phyloP scores from a whole-genome alignment of 2,888 invertebrate species.

The Beris chalybata region DNA sequence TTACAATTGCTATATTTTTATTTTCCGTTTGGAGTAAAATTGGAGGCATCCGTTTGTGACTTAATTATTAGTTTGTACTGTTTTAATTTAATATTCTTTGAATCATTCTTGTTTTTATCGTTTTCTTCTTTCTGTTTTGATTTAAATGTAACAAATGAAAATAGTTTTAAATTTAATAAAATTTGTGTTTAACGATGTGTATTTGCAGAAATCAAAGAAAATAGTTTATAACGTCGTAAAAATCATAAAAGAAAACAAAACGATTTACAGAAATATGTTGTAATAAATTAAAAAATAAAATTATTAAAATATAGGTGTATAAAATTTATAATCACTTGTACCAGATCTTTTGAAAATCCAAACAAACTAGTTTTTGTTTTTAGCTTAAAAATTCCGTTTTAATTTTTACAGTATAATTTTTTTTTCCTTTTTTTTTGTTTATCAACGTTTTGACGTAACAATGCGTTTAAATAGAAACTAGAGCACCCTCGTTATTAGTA shows the following conservation, averaged over 20 bases:
- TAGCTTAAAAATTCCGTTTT: neutral
- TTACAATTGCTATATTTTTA: constrained; percentile 16
- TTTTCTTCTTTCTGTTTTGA: too few species aligned
- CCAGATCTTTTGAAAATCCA: constrained; percentile 26
- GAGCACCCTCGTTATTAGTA: constrained; percentile 19
- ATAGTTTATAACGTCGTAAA: too few species aligned
- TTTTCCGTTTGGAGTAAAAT: constrained; percentile 2
- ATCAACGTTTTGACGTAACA: constrained; percentile 5
- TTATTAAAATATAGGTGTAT: constrained; percentile 4
- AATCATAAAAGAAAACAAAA: constrained; percentile 18
- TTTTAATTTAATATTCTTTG: neutral
- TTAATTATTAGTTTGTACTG: constrained; percentile 35
- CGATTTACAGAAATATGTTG: constrained; percentile 15
- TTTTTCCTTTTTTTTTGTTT: too few species aligned
- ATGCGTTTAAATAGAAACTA: constrained; percentile 11
- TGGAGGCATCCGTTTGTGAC: constrained; percentile 5
- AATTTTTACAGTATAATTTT: too few species aligned
- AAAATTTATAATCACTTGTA: constrained; percentile 29
- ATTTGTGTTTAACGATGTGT: too few species aligned
- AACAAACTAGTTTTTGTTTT: constrained; percentile 27
- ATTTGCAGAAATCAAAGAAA: too few species aligned
- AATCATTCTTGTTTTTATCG: too few species aligned
- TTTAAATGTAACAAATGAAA: too few species aligned
- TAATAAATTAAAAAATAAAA: constrained; percentile 35
- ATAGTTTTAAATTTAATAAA: too few species aligned